These are phyloP conservation scores for Origma solitaria DNA, from an alignment of 2,113 vertebrate genomes.

Conservation along the genomic window DNA sequence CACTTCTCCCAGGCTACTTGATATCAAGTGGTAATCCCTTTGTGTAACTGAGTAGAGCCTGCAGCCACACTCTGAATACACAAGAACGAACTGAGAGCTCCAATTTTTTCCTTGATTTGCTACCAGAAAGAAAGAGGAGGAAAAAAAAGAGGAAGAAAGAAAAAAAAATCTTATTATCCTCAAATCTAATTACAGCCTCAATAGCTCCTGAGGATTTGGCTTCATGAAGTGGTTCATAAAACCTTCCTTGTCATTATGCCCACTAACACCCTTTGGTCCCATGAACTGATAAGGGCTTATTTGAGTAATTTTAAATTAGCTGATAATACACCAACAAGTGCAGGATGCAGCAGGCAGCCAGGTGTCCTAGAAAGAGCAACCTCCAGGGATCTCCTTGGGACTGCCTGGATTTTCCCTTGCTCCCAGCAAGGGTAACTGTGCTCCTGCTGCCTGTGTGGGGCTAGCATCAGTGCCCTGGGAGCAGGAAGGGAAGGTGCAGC, in stretches of 20 bases:
- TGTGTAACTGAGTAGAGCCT: neutral
- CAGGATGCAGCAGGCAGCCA: neutral
- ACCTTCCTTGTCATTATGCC: neutral
- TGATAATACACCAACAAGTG: neutral
- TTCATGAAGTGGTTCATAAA: constrained; percentile 9
- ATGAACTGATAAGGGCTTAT: neutral
- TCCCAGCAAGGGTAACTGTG: neutral
- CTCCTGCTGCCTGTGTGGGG: neutral
- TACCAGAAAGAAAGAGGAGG: neutral
- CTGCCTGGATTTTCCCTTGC: neutral
- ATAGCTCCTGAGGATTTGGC: neutral
- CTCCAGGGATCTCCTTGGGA: neutral
- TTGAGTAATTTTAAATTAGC: neutral
- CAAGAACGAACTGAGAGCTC: neutral
- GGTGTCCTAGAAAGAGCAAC: neutral
- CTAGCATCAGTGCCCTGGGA: accelerated
- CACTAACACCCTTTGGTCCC: neutral
- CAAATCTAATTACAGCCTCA: constrained; percentile 39
- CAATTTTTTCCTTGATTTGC: neutral
- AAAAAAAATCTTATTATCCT: neutral
- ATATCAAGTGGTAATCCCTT: neutral
- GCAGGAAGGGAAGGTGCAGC: neutral
- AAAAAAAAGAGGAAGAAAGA: too few relatives aligned
- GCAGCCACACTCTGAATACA: neutral
- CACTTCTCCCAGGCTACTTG: neutral